Evolutionary conservation across 2,888 invertebrate species (phyloP).

Genomic region (Bombyx huttoni): DNA sequence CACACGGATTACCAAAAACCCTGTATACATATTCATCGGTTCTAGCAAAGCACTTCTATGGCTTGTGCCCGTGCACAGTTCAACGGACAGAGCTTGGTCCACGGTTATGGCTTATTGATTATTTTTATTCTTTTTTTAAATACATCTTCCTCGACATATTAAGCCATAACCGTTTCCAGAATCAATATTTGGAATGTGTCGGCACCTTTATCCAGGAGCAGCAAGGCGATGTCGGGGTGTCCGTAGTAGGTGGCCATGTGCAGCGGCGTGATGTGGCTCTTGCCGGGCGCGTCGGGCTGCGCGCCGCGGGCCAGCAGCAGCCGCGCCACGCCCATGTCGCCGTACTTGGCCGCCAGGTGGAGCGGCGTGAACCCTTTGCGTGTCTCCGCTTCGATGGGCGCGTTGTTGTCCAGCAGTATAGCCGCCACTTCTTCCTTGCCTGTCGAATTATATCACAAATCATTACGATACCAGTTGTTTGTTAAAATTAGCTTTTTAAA

Average conservation of each 20-base stretch:
- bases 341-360: conserved; percentile 97
- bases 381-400: conserved; percentile 91
- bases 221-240: conserved; percentile 89
- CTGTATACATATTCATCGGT: no score
- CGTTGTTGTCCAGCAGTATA: conserved; percentile 91
- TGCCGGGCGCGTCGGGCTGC: conserved; percentile 89
- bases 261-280: conserved; percentile 94
- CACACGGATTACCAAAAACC: no score
- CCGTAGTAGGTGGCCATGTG: conserved; percentile 99
- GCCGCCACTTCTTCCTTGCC: conserved; percentile 90
- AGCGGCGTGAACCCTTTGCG: conserved; percentile 97
- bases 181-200: neutral
- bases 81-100: no score
- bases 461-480: neutral
- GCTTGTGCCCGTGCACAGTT: no score
- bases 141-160: no score
- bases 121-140: no score
- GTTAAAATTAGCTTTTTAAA: neutral
- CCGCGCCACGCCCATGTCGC: conserved; percentile 90
- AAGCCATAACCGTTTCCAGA: no score
- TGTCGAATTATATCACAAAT: conserved; percentile 11
- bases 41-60: no score
- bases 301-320: conserved; percentile 90
- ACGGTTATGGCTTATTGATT: no score
- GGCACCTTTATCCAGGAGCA: conserved; percentile 88